A percentile compares a stretch with the other conserved stretches of the same genome.
Conservation (phyloP, 92 coral and sea anemone genomes). For the Porites evermanni region DNA sequence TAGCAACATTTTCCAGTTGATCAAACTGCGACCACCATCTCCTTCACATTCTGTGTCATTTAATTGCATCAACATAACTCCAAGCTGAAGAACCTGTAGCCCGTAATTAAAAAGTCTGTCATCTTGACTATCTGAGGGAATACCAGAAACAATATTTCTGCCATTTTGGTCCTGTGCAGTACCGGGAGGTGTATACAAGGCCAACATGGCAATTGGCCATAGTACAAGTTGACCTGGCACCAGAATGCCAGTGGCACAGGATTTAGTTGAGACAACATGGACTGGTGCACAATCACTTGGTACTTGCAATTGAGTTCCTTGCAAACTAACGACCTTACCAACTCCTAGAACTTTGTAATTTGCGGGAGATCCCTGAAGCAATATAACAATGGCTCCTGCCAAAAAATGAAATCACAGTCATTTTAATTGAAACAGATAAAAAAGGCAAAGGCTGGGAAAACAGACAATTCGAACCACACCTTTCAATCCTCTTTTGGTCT, state of each 20-base stretch:
- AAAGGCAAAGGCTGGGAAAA: too few relatives aligned
- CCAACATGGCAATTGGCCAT: constrained; percentile 57
- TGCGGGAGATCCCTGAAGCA: constrained; percentile 9
- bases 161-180: constrained; percentile 15
- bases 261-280: constrained; percentile 30
- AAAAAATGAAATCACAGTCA: not conserved
- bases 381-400: constrained; percentile 7
- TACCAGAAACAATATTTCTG: constrained; percentile 17
- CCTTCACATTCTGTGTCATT: constrained; percentile 59
- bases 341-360: constrained; percentile 35
- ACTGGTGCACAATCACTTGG: constrained; percentile 45
- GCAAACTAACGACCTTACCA: constrained; percentile 30
- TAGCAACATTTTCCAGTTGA: constrained; percentile 56
- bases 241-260: constrained; percentile 46
- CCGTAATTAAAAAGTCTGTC: constrained; percentile 32
- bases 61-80: constrained; percentile 47
- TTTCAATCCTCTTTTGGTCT: too few relatives aligned
- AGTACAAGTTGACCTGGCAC: constrained; percentile 53
- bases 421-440: too few relatives aligned
- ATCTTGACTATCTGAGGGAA: not conserved
- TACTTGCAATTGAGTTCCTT: constrained; percentile 21
- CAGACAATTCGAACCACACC: too few relatives aligned
- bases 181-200: constrained; percentile 22
- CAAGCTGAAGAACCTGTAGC: constrained; percentile 32
- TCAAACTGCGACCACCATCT: constrained; percentile 23